Conservation (phyloP, 2,888 invertebrate genomes). For the Brassicogethes aeneus region DNA sequence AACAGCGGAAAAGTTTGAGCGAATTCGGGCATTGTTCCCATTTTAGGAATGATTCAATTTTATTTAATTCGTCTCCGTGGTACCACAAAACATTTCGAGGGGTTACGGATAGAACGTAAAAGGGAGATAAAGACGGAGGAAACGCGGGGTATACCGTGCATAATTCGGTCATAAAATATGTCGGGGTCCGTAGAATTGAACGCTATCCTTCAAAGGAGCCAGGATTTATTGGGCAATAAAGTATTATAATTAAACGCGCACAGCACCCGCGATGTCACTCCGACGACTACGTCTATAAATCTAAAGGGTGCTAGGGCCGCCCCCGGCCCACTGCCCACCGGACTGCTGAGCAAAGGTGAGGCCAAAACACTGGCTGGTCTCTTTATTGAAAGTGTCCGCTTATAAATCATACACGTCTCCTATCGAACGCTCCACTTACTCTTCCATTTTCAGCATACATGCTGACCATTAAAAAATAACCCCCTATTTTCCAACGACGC, state of each 20-base stretch:
- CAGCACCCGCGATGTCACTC: slow-evolving; percentile 45
- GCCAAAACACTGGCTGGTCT: slow-evolving; percentile 12
- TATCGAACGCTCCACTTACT: not conserved
- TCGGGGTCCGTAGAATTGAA: slow-evolving; percentile 57
- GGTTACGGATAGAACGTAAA: slow-evolving; percentile 17
- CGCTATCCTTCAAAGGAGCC: slow-evolving; percentile 51
- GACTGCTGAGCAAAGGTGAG: slow-evolving; percentile 51
- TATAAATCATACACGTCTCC: not conserved
- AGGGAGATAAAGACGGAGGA: slow-evolving; percentile 19
- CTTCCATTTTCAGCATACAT: not conserved
- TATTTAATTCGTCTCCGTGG: slow-evolving; percentile 27
- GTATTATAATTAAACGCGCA: slow-evolving; percentile 70
- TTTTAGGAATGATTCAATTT: slow-evolving; percentile 18
- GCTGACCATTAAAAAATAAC: too few species aligned
- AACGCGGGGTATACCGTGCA: slow-evolving; percentile 38
- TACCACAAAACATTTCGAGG: slow-evolving; percentile 27
- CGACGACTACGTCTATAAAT: slow-evolving; percentile 41
- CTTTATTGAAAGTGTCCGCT: not conserved
- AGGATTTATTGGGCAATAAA: slow-evolving; percentile 69
- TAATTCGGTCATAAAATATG: slow-evolving; percentile 64
- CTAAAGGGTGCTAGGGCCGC: slow-evolving; percentile 42
- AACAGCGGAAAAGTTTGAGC: slow-evolving; percentile 1
- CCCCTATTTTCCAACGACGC: too few species aligned
- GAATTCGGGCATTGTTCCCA: slow-evolving; percentile 10
- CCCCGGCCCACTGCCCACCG: slow-evolving; percentile 42